Evolutionary conservation across 2,113 vertebrate genomes (phyloP).

Genomic region (Rousettus leschenaultii): DNA sequence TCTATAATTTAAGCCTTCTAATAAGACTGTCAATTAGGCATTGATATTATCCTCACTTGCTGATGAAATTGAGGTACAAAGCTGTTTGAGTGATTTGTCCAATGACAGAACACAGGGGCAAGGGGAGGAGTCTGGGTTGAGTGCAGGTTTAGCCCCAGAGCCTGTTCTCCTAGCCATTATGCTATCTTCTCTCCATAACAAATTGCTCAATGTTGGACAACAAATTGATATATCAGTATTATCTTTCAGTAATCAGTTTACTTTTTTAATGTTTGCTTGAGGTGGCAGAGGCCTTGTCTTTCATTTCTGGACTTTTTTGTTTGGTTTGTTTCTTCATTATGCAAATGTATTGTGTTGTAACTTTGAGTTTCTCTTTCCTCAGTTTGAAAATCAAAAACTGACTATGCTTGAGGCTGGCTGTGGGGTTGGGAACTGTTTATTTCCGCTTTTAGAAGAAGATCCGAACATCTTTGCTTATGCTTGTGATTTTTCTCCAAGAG

Average conservation of each 20-base stretch:
- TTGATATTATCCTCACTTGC: neutral
- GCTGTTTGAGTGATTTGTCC: neutral
- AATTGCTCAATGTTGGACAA: neutral
- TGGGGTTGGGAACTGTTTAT: constrained; percentile 97
- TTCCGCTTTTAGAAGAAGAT: constrained; percentile 95
- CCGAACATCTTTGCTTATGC: constrained; percentile 93
- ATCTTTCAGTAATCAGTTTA: neutral
- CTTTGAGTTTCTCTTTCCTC: constrained; percentile 51
- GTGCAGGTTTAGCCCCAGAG: neutral
- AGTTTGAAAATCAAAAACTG: constrained; percentile 91
- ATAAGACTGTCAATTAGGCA: neutral
- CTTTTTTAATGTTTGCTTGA: neutral
- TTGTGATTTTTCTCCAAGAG: constrained; percentile 97
- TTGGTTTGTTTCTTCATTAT: neutral
- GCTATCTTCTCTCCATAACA: neutral
- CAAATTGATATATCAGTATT: neutral
- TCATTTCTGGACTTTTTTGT: neutral
- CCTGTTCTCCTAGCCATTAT: neutral
- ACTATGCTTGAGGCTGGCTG: constrained; percentile 96
- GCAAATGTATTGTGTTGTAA: neutral
- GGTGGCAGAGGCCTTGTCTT: neutral
- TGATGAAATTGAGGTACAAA: neutral
- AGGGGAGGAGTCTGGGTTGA: neutral
- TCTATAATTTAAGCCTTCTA: neutral
- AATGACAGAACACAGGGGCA: fast-evolving